Base-by-base conservation (phyloP, 2,888 invertebrate genomes). In the Homarus gammarus region DNA sequence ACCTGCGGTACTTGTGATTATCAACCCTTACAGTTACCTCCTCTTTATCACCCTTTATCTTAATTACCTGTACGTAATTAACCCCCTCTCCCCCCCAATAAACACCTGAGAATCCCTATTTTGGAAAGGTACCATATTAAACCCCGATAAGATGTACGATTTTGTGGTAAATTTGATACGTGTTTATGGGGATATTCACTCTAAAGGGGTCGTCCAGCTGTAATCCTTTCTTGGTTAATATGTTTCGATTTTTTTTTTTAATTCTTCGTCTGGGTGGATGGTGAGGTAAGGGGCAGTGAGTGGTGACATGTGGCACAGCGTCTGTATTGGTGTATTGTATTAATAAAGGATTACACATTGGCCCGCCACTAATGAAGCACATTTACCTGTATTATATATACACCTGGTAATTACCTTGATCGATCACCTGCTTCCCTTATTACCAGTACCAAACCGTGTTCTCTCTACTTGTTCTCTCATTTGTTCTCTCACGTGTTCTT, bases 301-400 rank as follows among this genome's bases (percentile, higher is more conserved):
- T 64, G 64, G 64, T 64, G 64, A 64, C 27, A 27, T 64, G 27
- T 10, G 64, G 64, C 1, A 27, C 64, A 22, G 64, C n/a, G 64
- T 31, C 33, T 51, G 38, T n/a, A 38, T 33, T n/a, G 18, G 36
- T 8, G 77, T 27, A 56, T 18, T 78, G 36, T 56, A 40, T 78
- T 78, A 78, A 78, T 78, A 78, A 56, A 78, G 78, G 51, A 27
- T 56, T 56, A 51, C 78, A 36, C 73, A 36, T 27, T 36, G n/a
- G 38, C 18, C 31, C 10, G 3, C 38, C 31, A 38, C 73, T 73
- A 73, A 73, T 40, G 75, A 75, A 75, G n/a, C 44, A 3, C 75
- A 75, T 38, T 75, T 44, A 75, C n/a, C 75, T 44, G 22, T 75
- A 44, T 44, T 75, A 75, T 44, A 44, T 44, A 75, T 44, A 44